Evolutionary conservation across 2,888 invertebrate genomes (phyloP), one percentile per base, ranked within the genome.

Genomic region (Nomada hirtipes): DNA sequence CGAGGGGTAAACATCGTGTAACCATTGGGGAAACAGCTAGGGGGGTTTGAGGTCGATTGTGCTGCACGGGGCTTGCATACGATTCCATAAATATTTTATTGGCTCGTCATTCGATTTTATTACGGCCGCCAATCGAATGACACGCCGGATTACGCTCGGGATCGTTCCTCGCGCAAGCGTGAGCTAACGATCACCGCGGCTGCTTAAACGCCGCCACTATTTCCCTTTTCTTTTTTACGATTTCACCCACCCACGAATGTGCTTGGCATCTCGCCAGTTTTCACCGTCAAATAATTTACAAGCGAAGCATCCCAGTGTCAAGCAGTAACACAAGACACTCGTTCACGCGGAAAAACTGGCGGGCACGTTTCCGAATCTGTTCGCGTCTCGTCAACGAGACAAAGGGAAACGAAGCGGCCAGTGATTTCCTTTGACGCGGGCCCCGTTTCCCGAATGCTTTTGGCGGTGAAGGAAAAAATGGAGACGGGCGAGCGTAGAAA

Each of bases 21-120:
- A 93, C 93, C 93, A 90, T 91, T 88, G 85, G 92, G 92, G 91
- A 89, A 88, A 89, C 88, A 88, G 76, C 83, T 77, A 81, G 84
- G 80, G 79, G 75, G 76, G 72, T 53, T 73, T 72, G 84, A 85
- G 72, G 69, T 61, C 77, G 80, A 81, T 79, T 76, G 76, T 76
- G 72, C 75, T 44, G 42, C 69, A 55, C 72, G 69, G 68, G 71
- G 82, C 79, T 81, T 78, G 86, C 87, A 86, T 85, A 89, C 90
- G 91, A 91, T 91, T 92, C 91, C 89, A 93, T 93, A 93, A 93
- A 93, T 94, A 93, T 94, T 93, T 93, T 92, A 93, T 93, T 93
- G 92, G 92, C 92, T 91, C 92, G 91, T 93, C 90, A 89, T 91
- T 91, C 90, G 91, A 91, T 90, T 92, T 92, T 91, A 91, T 92